Conservation (phyloP, 2,113 vertebrate genomes). For the Illadopsis cleaveri region DNA sequence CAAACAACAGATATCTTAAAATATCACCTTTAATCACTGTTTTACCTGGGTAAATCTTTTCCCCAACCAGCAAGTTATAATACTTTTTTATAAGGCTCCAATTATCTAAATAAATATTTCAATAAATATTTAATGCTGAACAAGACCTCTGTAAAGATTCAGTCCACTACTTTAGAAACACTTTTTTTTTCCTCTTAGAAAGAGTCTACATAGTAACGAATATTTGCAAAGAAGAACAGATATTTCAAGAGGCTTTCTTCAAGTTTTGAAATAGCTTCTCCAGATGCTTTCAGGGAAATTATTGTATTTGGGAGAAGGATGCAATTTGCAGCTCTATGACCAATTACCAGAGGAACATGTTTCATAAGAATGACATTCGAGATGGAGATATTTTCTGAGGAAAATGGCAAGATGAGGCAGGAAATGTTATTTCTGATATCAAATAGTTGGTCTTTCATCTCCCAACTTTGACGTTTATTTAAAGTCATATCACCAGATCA, state of each 20-base stretch:
- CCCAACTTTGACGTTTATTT: slow-evolving; percentile 64
- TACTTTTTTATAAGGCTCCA: neutral
- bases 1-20: neutral
- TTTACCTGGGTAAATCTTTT: neutral
- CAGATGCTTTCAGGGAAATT: slow-evolving; percentile 49
- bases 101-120: slow-evolving; percentile 18
- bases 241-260: slow-evolving; percentile 33
- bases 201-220: neutral
- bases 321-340: slow-evolving; percentile 16
- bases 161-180: neutral
- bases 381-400: slow-evolving; percentile 38
- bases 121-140: slow-evolving; percentile 20
- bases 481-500: slow-evolving; percentile 70
- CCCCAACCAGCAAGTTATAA: neutral
- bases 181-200: neutral
- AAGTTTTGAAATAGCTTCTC: slow-evolving; percentile 59
- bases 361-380: slow-evolving; percentile 53
- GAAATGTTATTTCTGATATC: slow-evolving; percentile 21
- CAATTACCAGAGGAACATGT: slow-evolving; percentile 44
- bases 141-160: neutral
- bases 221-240: slow-evolving; percentile 37
- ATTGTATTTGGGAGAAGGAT: slow-evolving; percentile 37
- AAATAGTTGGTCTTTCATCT: slow-evolving; percentile 56
- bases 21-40: neutral
- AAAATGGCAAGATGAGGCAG: slow-evolving; percentile 40